Conservation (phyloP, 2,113 vertebrate species). For the Sceloporus tristichus region DNA sequence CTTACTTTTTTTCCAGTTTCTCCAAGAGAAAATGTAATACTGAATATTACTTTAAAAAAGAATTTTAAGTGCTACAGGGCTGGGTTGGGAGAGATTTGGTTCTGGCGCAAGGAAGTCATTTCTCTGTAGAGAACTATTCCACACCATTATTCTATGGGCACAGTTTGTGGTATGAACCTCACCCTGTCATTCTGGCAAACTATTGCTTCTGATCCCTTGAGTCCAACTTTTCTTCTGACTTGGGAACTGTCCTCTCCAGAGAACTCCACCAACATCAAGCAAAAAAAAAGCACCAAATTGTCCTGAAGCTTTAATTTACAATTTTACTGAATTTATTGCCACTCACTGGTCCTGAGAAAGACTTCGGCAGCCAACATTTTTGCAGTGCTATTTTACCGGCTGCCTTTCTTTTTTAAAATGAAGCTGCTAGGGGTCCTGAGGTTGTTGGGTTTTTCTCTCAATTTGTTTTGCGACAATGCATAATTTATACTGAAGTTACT, state of each 20-base stretch:
- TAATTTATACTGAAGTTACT: not conserved
- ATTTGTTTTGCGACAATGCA: not conserved
- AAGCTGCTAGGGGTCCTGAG: slow-evolving; percentile 57
- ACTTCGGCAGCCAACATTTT: slow-evolving; percentile 59
- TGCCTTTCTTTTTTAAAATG: slow-evolving; percentile 22
- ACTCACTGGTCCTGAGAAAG: slow-evolving; percentile 67
- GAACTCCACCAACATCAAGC: slow-evolving; percentile 33
- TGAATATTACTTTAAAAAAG: not conserved
- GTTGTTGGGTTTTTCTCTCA: not conserved
- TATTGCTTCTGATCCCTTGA: not conserved
- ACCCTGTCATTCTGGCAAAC: not conserved
- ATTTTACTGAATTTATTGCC: slow-evolving; percentile 52
- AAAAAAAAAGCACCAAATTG: slow-evolving; percentile 63
- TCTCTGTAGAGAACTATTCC: fast-evolving
- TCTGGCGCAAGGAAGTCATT: not conserved
- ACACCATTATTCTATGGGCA: fast-evolving
- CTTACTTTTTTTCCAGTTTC: slow-evolving; percentile 30
- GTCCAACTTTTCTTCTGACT: too few relatives aligned
- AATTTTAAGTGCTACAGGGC: not conserved
- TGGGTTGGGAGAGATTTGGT: fast-evolving
- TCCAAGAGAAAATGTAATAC: not conserved
- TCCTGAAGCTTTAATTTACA: slow-evolving; percentile 47
- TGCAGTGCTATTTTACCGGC: slow-evolving; percentile 51
- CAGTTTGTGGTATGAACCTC: not conserved
- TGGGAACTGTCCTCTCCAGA: not conserved